Base-by-base conservation (phyloP, 2,888 invertebrate genomes). In the Hyposoter didymator region DNA sequence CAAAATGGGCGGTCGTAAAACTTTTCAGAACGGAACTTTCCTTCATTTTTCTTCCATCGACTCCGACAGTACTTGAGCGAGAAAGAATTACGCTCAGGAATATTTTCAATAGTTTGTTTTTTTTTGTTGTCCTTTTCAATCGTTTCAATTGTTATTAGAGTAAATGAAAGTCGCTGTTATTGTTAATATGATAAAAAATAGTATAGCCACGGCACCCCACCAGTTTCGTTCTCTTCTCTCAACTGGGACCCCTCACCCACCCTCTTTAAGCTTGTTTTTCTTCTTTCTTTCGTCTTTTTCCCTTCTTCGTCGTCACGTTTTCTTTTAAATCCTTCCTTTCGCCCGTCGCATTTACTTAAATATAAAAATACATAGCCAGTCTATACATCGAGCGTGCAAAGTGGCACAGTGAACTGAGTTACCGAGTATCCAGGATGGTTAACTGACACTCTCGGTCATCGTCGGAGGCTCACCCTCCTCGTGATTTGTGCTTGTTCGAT, bases 341-440 rank as follows among this genome's bases (percentile, higher is more conserved):
- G 78, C 64, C 82, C 84, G 86, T 88, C 85, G 88, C 81, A 86
- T 92, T 93, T 92, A 93, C 93, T 93, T 93, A 93, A 93, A 93
- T 92, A 92, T 93, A 93, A 93, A 94, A 94, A 94, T 94, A 94
- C 93, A 94, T 93, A 93, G 93, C 94, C 94, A 94, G 93, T 93
- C 94, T 94, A 93, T 93, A 93, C 92, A 93, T 92, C 92, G 93
- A 93, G 92, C 91, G 93, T 93, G 93, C 93, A 91, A 92, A 92
- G 93, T 93, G 92, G 93, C 93, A 93, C 93, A 93, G 90, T 92
- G 91, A 93, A 93, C 92, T 91, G 92, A 93, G 89, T 89, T 88
- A 89, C 90, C 91, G 89, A 90, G 87, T 87, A 89, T 92, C 91
- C 90, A 89, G 91, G 91, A 91, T 91, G 92, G 93, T 94, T 94